Evolutionary conservation across 2,888 invertebrate genomes (phyloP), one percentile per base, ranked within the genome.

Genomic region (Drosophila macrothrix): DNA sequence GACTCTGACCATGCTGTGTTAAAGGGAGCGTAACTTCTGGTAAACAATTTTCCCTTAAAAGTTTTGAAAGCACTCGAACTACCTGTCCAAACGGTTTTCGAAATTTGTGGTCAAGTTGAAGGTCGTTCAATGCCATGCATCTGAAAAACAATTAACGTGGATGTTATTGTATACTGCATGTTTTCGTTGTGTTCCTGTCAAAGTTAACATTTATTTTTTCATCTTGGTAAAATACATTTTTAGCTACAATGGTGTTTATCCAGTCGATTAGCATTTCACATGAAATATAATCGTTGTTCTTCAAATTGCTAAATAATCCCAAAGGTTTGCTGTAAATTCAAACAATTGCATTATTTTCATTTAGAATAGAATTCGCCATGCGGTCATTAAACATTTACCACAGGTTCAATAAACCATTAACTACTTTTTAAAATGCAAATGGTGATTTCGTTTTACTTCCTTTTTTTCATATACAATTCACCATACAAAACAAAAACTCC

Each of bases 361-460:
- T 37, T 41, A 22, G 19, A 50, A 54, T 71, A 25, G 25, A 22
- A 22, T 64, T 55, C 33, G 25, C n/a, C 37, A 67, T 22, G 31
- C 43, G 53, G 29, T 52, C 62, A 63, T 62, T 59, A 43, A 65
- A 59, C 53, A 67, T 73, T 63, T 55, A 29, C n/a, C n/a, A 29
- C 31, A 37, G 43, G 86, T 80, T 88, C 76, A 83, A 83, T 66
- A 80, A 76, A 80, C 86, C 50, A 19, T 55, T 29, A 29, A 16
- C 12, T 35, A 53, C 61, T 73, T 43, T 83, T 77, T 66, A 56
- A 69, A 76, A 82, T 73, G 73, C 71, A 76, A 37, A 50, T 29
- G 50, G 49, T 64, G 53, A 67, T 62, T 54, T 49, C 19, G 52
- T 58, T 53, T 53, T 61, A 37, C 19, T 52, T 55, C 52, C 62